phyloP scores from a whole-genome alignment of 2,888 invertebrate genomes.

The Biston betularia region DNA sequence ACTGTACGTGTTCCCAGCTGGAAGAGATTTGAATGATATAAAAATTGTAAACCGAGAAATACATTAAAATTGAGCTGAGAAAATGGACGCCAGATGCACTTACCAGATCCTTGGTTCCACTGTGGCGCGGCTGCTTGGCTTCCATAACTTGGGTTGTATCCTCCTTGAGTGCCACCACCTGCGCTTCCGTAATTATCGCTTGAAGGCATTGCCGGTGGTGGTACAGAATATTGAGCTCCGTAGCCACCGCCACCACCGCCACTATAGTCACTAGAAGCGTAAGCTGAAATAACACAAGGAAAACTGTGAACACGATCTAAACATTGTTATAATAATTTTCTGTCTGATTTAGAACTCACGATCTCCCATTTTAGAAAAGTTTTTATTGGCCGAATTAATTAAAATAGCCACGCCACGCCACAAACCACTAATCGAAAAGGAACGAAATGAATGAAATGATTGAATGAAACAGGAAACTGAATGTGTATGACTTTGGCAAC shows the following conservation, averaged over 20 bases:
- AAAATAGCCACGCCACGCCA: slow-evolving; percentile 48
- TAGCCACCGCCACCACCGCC: slow-evolving; percentile 63
- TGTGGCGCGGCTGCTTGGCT: slow-evolving; percentile 66
- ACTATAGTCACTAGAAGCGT: slow-evolving; percentile 74
- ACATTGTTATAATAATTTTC: neutral
- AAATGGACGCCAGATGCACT: slow-evolving; percentile 37
- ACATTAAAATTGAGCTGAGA: neutral
- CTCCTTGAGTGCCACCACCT: slow-evolving; percentile 56
- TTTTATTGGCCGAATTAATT: slow-evolving; percentile 6
- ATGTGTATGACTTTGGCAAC: neutral
- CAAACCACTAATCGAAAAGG: slow-evolving; percentile 5
- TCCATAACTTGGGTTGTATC: slow-evolving; percentile 70
- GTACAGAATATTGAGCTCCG: slow-evolving; percentile 78
- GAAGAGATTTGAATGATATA: neutral
- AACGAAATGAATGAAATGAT: slow-evolving; percentile 26
- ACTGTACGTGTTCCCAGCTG: slow-evolving; percentile 68
- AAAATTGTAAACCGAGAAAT: neutral
- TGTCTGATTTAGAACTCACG: slow-evolving; percentile 54
- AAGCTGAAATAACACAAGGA: slow-evolving; percentile 54
- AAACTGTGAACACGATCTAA: neutral
- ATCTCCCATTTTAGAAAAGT: slow-evolving; percentile 52
- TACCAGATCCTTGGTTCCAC: slow-evolving; percentile 72
- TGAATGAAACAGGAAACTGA: slow-evolving; percentile 19
- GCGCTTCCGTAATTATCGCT: slow-evolving; percentile 70
- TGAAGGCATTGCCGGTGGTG: slow-evolving; percentile 74